Evolutionary conservation across 2,113 vertebrate species (phyloP).

Genomic region (Megaceryle maxima): DNA sequence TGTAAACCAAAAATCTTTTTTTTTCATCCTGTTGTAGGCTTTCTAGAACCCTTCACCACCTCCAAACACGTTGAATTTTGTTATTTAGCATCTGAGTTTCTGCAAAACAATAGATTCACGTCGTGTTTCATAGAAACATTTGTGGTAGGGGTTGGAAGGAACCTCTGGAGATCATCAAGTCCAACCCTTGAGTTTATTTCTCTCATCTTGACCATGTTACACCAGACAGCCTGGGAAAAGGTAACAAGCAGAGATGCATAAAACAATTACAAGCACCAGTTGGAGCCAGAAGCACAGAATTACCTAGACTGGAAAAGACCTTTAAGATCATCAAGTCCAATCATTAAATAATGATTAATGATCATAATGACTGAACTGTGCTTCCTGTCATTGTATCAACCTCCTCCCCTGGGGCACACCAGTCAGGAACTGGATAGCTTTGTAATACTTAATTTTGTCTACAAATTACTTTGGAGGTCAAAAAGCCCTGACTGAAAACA

Average conservation of each 20-base stretch:
- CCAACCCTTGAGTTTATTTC: background rate
- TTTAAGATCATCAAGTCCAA: too few species aligned
- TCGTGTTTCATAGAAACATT: too few species aligned
- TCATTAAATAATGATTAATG: too few species aligned
- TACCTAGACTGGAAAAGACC: too few species aligned
- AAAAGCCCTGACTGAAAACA: background rate
- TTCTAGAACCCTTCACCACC: background rate
- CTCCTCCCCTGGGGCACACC: background rate
- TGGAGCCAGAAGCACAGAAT: background rate
- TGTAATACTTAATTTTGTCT: background rate
- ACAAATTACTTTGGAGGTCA: background rate
- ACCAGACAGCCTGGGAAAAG: background rate
- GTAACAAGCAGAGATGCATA: background rate
- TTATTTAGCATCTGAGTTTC: background rate
- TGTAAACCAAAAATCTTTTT: background rate
- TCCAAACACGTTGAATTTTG: background rate
- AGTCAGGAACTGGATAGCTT: background rate
- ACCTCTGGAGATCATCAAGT: too few species aligned
- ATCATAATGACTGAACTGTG: background rate
- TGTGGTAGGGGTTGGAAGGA: too few species aligned
- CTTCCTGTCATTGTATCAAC: background rate
- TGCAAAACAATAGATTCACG: background rate
- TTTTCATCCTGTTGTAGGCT: background rate
- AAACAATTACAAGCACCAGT: background rate
- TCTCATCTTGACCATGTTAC: background rate